Evolutionary conservation across 2,797 vertebrate genomes (phyloP), one percentile per base, ranked within the genome.

Genomic region (Florisuga fusca): DNA sequence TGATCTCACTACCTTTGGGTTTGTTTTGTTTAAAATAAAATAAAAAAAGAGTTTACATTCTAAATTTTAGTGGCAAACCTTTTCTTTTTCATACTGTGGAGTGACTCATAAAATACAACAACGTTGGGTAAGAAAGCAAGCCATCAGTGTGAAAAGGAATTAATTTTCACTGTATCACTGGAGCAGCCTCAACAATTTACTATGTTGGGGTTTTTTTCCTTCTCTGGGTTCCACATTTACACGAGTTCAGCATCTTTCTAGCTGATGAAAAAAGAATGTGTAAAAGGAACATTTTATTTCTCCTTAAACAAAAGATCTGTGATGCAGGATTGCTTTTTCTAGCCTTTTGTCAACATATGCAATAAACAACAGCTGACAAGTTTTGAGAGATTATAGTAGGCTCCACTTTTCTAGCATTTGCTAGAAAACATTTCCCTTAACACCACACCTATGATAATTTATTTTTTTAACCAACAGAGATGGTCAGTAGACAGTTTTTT

Each of bases 81-180:
- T 86, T 41, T 54, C 61, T 82, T 67, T 67, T 57, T 4, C 45
- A 27, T 21, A 31, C 15, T 4, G 13, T 11, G 9, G n/a, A 84
- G 20, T n/a, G 46, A 77, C 21, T 89, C 69, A 55, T 50, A 62
- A 89, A 92, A 84, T 34, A 33, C 22, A 83, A 50, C n/a, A 46
- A 43, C 0, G 4, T 50, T 26, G 2, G 4, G 62, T 36, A 85
- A 62, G 46, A 78, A 88, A 90, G 62, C 33, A 67, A 84, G 27
- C 34, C 57, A 79, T 43, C 18, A 26, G 31, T 48, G 91, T 64
- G 80, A 79, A 79, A 94, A 92, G 45, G 51, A 91, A 91, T 82
- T 90, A 0, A 80, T 76, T 87, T 89, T 82, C 54, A 18, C 57
- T 53, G 21, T 53, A 76, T 84, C 66, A 31, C 26, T 19, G 33